Evolutionary conservation across 2,797 vertebrate genomes (phyloP).

Genomic region (Cottoperca gobio): DNA sequence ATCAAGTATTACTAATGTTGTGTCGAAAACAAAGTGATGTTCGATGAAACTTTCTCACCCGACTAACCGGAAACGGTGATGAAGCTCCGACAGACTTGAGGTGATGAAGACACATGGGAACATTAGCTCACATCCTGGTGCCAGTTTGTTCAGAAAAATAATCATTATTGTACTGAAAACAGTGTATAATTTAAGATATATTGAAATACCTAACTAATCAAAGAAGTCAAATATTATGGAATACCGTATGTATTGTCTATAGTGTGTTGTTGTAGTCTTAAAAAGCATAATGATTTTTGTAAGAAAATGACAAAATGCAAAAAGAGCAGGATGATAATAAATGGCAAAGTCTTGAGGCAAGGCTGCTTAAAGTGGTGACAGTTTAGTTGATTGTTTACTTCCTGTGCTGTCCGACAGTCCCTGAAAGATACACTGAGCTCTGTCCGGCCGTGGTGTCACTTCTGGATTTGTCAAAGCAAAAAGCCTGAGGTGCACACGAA

Average conservation of each 20-base stretch:
- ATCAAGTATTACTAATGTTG: slow-evolving; percentile 76
- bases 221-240: slow-evolving; percentile 78
- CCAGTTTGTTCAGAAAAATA: slow-evolving; percentile 78
- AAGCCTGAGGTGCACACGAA: slow-evolving; percentile 56
- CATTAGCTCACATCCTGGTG: slow-evolving; percentile 70
- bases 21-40: slow-evolving; percentile 69
- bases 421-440: slow-evolving; percentile 10
- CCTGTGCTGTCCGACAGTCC: slow-evolving; percentile 21
- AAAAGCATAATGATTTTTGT: slow-evolving; percentile 79
- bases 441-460: slow-evolving; percentile 9
- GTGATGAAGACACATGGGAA: slow-evolving; percentile 49
- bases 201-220: slow-evolving; percentile 87
- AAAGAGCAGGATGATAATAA: slow-evolving; percentile 75
- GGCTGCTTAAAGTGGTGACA: slow-evolving; percentile 66
- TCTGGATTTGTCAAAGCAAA: slow-evolving; percentile 27
- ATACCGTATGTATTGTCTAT: slow-evolving; percentile 86
- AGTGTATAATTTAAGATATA: slow-evolving; percentile 90
- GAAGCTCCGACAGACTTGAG: slow-evolving; percentile 39
- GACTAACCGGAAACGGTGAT: slow-evolving; percentile 50
- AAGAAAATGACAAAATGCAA: slow-evolving; percentile 77
- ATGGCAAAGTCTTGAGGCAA: slow-evolving; percentile 56
- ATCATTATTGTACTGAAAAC: slow-evolving; percentile 86
- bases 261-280: slow-evolving; percentile 81
- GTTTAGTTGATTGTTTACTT: slow-evolving; percentile 63
- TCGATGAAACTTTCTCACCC: slow-evolving; percentile 61